Evolutionary conservation across 2,888 invertebrate species (phyloP).

Genomic region (Dryomyza anilis): DNA sequence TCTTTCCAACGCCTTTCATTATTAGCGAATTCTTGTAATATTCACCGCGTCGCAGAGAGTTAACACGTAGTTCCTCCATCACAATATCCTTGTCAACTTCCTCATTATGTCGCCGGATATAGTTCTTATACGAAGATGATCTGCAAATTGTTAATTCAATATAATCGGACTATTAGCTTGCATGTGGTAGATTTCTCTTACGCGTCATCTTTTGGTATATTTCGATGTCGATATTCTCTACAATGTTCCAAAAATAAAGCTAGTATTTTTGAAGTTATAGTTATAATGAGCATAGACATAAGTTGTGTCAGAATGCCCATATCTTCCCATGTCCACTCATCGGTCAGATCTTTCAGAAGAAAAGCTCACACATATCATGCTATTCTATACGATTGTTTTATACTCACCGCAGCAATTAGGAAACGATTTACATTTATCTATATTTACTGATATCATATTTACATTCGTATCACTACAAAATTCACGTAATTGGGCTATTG

Average conservation of each 20-base stretch:
- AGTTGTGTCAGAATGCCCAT: not conserved
- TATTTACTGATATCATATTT: constrained; percentile 30
- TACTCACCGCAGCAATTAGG: constrained; percentile 47
- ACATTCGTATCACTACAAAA: constrained; percentile 35
- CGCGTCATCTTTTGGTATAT: not conserved
- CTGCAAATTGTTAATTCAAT: not conserved
- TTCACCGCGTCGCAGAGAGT: not conserved
- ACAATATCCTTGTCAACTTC: not conserved
- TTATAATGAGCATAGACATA: not conserved
- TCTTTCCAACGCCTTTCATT: constrained; percentile 6
- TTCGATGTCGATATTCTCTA: not conserved
- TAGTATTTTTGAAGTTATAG: no score
- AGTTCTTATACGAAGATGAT: not conserved
- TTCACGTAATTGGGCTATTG: constrained; percentile 19
- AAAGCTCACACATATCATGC: no score
- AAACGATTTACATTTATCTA: constrained; percentile 30
- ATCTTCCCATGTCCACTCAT: not conserved
- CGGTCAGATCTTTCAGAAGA: not conserved
- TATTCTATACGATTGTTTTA: not conserved
- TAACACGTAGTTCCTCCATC: not conserved
- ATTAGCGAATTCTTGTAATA: constrained; percentile 1
- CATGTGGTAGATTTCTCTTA: not conserved
- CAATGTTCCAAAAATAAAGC: not conserved
- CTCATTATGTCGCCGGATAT: not conserved
- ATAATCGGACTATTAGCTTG: not conserved